Evolutionary conservation across 2,888 invertebrate species (phyloP).

Genomic region (Nymphalis urticae): DNA sequence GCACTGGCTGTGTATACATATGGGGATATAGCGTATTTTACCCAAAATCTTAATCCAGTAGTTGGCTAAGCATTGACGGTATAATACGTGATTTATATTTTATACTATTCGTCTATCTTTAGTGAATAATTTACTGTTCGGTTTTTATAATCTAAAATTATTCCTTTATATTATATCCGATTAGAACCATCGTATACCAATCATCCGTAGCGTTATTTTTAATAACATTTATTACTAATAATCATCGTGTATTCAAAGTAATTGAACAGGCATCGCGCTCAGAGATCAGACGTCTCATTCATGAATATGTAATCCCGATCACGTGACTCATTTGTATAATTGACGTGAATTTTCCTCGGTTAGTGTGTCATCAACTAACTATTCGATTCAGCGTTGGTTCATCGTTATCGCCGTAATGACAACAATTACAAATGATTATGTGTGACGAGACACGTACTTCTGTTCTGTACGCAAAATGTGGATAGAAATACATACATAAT

Average conservation of each 20-base stretch:
- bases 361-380: constrained; percentile 20
- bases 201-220: neutral
- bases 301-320: constrained; percentile 28
- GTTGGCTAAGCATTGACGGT: too few species aligned
- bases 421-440: constrained; percentile 9
- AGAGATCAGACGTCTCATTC: constrained; percentile 22
- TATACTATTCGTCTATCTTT: too few species aligned
- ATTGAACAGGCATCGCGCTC: constrained; percentile 10
- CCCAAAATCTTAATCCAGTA: too few species aligned
- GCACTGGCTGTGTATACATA: too few species aligned
- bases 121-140: too few species aligned
- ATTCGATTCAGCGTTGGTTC: constrained; percentile 1
- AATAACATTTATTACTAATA: constrained; percentile 6
- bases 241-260: constrained; percentile 14
- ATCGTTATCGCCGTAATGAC: constrained; percentile 5
- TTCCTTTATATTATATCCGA: too few species aligned
- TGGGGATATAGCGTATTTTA: too few species aligned
- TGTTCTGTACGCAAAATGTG: too few species aligned
- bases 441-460: neutral
- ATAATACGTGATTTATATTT: too few species aligned
- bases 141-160: too few species aligned
- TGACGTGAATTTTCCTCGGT: constrained; percentile 22
- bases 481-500: too few species aligned
- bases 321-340: constrained; percentile 26
- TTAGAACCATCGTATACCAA: too few species aligned